Conservation (phyloP, 1,140 invertebrate genomes). For the Trachelipus rathkii region DNA sequence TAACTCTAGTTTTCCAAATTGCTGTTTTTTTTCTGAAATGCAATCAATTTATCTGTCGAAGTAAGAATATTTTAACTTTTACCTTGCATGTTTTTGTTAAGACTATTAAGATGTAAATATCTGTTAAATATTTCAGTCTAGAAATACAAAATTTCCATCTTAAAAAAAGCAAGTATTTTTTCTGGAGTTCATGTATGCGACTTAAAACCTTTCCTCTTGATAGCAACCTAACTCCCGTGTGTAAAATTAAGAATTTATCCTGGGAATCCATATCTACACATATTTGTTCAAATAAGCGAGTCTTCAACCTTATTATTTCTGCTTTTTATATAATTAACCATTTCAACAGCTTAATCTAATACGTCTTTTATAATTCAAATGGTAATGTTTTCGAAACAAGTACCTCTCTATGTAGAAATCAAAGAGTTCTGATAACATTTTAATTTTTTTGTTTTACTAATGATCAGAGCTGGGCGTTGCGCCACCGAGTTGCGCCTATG, state of each 20-base stretch:
- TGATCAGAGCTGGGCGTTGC: too few relatives aligned
- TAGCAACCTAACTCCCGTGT: constrained; percentile 23
- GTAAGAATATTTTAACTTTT: constrained; percentile 26
- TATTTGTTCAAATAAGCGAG: constrained; percentile 23
- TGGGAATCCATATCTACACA: constrained; percentile 25
- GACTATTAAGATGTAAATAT: constrained; percentile 29
- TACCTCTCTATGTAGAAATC: too few relatives aligned
- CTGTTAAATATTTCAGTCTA: constrained; percentile 25
- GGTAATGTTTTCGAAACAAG: too few relatives aligned
- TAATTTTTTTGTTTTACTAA: too few relatives aligned
- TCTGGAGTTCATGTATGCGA: constrained; percentile 21
- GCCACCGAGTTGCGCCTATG: too few relatives aligned
- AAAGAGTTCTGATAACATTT: too few relatives aligned
- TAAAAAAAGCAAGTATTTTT: constrained; percentile 25
- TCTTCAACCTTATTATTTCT: constrained; percentile 24
- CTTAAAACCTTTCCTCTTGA: constrained; percentile 21
- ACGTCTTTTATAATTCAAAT: too few relatives aligned
- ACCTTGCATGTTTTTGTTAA: constrained; percentile 21
- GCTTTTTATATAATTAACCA: constrained; percentile 26
- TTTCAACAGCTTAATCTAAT: background rate
- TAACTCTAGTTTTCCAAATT: too few relatives aligned
- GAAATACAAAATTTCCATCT: constrained; percentile 16
- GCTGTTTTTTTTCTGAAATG: constrained; percentile 22
- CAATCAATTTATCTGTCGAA: constrained; percentile 25
- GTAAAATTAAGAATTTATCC: constrained; percentile 19